Evolutionary conservation across 2,113 vertebrate genomes (phyloP).

Genomic region (Coregonus clupeaformis): DNA sequence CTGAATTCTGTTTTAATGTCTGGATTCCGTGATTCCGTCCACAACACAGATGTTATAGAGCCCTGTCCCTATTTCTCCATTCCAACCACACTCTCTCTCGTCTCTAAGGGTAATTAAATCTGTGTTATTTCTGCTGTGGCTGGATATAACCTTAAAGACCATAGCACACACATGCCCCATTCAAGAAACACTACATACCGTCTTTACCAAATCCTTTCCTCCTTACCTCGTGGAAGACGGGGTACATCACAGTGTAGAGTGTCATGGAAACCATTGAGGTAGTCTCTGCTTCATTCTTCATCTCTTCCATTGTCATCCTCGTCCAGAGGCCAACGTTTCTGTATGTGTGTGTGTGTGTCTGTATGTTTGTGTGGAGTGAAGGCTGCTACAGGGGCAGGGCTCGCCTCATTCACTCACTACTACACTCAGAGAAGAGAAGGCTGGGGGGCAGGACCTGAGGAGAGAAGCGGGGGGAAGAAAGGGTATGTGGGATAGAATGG

Average conservation of each 20-base stretch:
- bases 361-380: background rate
- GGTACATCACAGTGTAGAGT: constrained; percentile 97
- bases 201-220: constrained; percentile 41
- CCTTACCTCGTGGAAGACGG: constrained; percentile 93
- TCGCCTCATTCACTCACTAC: constrained; percentile 42
- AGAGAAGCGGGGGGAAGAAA: background rate
- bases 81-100: too few species aligned
- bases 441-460: constrained; percentile 11
- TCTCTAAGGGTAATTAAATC: too few species aligned
- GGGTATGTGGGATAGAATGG: background rate
- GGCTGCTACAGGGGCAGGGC: constrained; percentile 17
- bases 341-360: background rate
- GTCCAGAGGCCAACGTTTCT: too few species aligned
- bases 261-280: constrained; percentile 99
- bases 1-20: too few species aligned
- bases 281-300: constrained; percentile 99
- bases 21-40: too few species aligned
- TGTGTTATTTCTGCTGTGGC: too few species aligned
- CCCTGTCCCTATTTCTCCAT: too few species aligned
- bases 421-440: background rate
- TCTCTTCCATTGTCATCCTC: constrained; percentile 99
- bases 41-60: too few species aligned
- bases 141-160: too few species aligned
- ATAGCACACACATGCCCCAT: too few species aligned
- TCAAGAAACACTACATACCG: too few species aligned